Evolutionary conservation across 92 coral and sea anemone genomes (phyloP).

Genomic region (Pocillopora grandis): DNA sequence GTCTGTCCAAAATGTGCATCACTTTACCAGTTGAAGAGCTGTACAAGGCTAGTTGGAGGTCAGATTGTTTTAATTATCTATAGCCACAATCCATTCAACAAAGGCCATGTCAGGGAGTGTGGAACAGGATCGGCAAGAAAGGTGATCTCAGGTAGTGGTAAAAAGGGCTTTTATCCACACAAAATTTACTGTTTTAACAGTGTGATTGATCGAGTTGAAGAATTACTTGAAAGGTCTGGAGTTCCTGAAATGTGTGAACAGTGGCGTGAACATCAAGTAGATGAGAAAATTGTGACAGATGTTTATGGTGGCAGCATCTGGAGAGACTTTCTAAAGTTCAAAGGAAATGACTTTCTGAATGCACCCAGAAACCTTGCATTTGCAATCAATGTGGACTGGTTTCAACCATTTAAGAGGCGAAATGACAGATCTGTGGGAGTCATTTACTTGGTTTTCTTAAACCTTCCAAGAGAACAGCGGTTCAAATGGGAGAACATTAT

Average conservation of each 20-base stretch:
- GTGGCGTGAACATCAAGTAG: too few species aligned
- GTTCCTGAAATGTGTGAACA: too few species aligned
- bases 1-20: constrained; percentile 55
- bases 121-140: constrained; percentile 24
- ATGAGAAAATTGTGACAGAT: too few species aligned
- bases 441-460: constrained; percentile 14
- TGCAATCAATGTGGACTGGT: neutral
- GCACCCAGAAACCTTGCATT: too few species aligned
- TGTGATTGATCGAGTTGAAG: too few species aligned
- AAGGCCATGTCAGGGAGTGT: constrained; percentile 19
- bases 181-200: neutral
- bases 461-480: neutral
- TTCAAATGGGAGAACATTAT: constrained; percentile 7
- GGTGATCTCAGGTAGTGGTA: constrained; percentile 4
- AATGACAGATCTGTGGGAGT: constrained; percentile 37
- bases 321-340: too few species aligned
- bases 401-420: constrained; percentile 30
- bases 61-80: constrained; percentile 39
- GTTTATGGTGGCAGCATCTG: too few species aligned
- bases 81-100: constrained; percentile 28
- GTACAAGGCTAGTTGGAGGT: constrained; percentile 46
- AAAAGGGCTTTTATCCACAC: constrained; percentile 29
- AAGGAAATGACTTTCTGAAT: too few species aligned
- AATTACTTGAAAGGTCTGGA: too few species aligned
- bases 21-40: constrained; percentile 33